Conservation (phyloP, 2,888 invertebrate genomes). For the Drosophila demipolita region DNA sequence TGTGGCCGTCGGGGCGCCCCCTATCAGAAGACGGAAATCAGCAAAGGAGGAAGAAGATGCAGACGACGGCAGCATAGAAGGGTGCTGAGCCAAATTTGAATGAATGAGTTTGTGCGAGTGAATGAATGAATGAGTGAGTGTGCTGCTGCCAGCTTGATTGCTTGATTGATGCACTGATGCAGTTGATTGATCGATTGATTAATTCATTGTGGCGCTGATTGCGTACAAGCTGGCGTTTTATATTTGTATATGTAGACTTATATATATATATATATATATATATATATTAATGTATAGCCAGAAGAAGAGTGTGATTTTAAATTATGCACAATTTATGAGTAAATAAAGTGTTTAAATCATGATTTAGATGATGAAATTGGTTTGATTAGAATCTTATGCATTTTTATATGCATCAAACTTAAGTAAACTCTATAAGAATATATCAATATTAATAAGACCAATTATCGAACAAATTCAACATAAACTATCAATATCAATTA, state of each 20-base stretch:
- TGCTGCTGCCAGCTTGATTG: slow-evolving; percentile 56
- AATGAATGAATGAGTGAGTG: slow-evolving; percentile 39
- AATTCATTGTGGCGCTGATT: slow-evolving; percentile 45
- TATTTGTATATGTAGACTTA: neutral
- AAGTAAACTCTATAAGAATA: neutral
- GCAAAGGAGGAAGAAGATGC: slow-evolving; percentile 29
- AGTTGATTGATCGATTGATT: slow-evolving; percentile 63
- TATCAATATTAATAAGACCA: neutral
- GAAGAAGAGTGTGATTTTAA: neutral
- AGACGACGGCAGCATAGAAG: slow-evolving; percentile 26
- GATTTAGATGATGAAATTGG: neutral
- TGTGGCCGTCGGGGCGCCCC: slow-evolving; percentile 16
- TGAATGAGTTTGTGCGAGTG: slow-evolving; percentile 53
- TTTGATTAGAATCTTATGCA: neutral
- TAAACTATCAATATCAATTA: neutral
- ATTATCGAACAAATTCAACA: too few relatives aligned
- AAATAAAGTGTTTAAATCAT: neutral
- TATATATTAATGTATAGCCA: neutral
- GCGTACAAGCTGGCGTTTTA: slow-evolving; percentile 5
- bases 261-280: neutral
- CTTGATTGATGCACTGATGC: slow-evolving; percentile 62
- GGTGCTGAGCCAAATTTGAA: slow-evolving; percentile 49
- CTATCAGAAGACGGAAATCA: slow-evolving; percentile 45
- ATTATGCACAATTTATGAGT: neutral
- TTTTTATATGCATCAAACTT: neutral